Base-by-base conservation (phyloP, 2,113 vertebrate genomes). In the Seriola rivoliana region DNA sequence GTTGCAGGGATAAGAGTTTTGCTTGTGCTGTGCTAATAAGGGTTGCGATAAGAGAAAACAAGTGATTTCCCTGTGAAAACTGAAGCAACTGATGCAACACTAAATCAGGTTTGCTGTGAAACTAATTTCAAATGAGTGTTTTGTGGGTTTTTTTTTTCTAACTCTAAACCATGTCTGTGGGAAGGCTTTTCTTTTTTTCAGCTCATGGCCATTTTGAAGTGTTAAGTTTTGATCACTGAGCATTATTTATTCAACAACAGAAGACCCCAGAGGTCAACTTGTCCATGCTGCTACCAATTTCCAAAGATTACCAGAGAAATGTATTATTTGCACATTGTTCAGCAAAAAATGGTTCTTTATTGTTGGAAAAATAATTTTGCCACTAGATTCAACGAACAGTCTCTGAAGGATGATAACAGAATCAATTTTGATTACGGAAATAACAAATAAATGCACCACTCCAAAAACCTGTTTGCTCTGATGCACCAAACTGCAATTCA, bases 191-290 rank as follows among this genome's bases (percentile, higher is more conserved):
- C 17, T n/a, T 63, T 50, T 14, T 36, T 81, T 62, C 23, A 60
- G 21, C n/a, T 69, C 59, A 44, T 68, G 42, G 17, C 44, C 25
- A 69, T 58, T 70, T 46, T 78, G 25, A 68, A 14, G 52, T 16
- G 25, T 66, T 11, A 23, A 72, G 29, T 64, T 40, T 57, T 32
- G 62, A 68, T 48, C n/a, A 54, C 57, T 69, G 71, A 77, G 29
- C 42, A 63, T 75, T 74, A 82, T 88, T 84, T 82, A 55, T 73
- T 66, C 17, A n/a, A 79, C 58, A 83, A 58, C 67, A 73, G 44
- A 76, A 62, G 58, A 73, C 67, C 80, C 78, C 48, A 62, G 68
- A 81, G 69, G 82, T 82, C 65, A 85, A 82, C 50, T 77, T 83
- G 70, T 88, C 81, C 75, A 88, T 80, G 69, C 59, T 16, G 8